phyloP scores from a whole-genome alignment of 2,888 invertebrate genomes.

The Cynaeus angustus region DNA sequence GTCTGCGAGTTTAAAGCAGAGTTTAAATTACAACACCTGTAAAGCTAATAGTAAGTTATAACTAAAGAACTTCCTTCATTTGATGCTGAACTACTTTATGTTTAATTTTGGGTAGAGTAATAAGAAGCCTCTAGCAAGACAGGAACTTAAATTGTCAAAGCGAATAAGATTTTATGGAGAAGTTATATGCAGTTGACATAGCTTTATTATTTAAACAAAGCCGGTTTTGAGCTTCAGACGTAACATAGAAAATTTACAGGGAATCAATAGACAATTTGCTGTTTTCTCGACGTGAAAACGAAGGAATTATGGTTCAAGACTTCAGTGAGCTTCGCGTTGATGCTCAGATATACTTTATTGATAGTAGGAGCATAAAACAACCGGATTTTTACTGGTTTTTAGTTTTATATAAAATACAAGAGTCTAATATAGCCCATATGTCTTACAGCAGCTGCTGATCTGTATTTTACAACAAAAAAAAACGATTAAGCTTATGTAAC shows the following conservation, averaged over 20 bases:
- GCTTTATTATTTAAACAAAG: constrained; percentile 30
- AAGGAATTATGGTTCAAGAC: too few relatives aligned
- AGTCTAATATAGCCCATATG: not conserved
- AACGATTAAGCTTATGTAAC: constrained; percentile 11
- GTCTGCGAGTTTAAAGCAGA: too few relatives aligned
- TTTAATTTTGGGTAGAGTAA: constrained; percentile 9
- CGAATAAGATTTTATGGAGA: constrained; percentile 27
- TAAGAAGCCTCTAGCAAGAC: constrained; percentile 23
- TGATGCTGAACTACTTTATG: constrained; percentile 6
- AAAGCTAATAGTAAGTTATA: not conserved
- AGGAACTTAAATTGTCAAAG: constrained; percentile 24
- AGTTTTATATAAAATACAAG: too few relatives aligned
- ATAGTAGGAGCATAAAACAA: too few relatives aligned
- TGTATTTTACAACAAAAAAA: constrained; percentile 17
- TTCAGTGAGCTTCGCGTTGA: too few relatives aligned
- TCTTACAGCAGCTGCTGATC: constrained; percentile 7
- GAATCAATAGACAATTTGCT: too few relatives aligned
- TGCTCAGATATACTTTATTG: too few relatives aligned
- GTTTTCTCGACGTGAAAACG: too few relatives aligned
- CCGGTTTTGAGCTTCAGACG: not conserved
- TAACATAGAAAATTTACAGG: too few relatives aligned
- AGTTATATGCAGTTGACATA: constrained; percentile 20
- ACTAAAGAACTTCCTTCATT: constrained; percentile 12
- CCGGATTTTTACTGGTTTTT: too few relatives aligned
- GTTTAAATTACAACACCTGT: not conserved